Conservation (phyloP, 1,140 invertebrate genomes). For the Cherax destructor region DNA sequence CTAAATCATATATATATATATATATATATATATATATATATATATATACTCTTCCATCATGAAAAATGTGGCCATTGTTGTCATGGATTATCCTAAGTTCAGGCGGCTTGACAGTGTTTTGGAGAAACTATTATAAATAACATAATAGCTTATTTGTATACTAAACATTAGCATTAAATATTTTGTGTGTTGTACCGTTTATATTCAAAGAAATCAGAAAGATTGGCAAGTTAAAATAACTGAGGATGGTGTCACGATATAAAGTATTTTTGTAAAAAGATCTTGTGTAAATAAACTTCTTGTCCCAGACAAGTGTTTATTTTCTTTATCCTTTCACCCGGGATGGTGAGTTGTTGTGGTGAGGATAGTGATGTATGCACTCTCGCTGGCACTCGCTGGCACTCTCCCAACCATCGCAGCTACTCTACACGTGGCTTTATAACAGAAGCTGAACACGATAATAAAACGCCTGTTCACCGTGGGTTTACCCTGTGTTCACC, state of each 20-base stretch:
- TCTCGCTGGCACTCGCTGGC: no score
- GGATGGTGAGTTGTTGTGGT: no score
- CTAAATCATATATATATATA: no score
- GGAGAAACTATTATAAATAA: background rate
- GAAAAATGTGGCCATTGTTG: background rate
- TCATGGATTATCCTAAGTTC: conserved; percentile 1
- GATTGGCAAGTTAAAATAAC: conserved; percentile 17
- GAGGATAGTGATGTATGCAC: no score
- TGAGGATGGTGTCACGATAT: conserved; percentile 10
- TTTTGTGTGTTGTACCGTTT: conserved; percentile 22
- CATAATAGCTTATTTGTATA: conserved; percentile 9
- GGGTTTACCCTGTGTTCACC: no score
- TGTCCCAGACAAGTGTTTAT: background rate
- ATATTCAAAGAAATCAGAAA: conserved; percentile 10
- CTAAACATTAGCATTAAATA: conserved; percentile 3
- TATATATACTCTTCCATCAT: no score
- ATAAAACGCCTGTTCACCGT: no score
- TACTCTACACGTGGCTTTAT: no score
- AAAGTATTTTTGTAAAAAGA: conserved; percentile 22
- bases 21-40: no score
- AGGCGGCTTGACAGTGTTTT: conserved; percentile 28
- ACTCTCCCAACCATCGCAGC: no score
- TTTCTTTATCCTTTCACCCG: background rate
- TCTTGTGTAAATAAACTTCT: conserved; percentile 32
- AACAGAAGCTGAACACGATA: no score